Percentiles rank a stretch among this genome's conserved stretches.
phyloP scores from a whole-genome alignment of 2,113 vertebrate species.

The Meriones unguiculatus region DNA sequence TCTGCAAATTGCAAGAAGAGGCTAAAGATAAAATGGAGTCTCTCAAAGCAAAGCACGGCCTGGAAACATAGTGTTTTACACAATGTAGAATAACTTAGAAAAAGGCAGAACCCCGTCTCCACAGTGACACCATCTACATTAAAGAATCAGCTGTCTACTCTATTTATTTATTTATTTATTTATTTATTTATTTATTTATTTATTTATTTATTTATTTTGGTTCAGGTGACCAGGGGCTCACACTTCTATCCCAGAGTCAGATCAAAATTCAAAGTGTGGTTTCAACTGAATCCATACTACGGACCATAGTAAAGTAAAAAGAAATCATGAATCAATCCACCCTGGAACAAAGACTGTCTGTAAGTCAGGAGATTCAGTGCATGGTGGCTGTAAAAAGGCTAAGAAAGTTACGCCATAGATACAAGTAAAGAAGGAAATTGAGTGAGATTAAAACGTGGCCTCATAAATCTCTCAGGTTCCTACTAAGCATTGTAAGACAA shows the following conservation, averaged over 20 bases:
- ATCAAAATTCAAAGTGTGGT: neutral
- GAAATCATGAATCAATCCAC: neutral
- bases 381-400: no score
- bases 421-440: neutral
- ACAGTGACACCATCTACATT: neutral
- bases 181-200: no score
- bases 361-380: neutral
- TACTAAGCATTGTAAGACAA: neutral
- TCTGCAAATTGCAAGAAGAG: neutral
- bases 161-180: no score
- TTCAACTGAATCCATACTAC: neutral
- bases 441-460: neutral
- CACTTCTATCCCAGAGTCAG: neutral
- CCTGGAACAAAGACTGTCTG: neutral
- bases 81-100: neutral
- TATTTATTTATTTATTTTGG: no score
- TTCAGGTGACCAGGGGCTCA: no score
- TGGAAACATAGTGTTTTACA: neutral
- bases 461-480: neutral
- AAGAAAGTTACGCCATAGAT: neutral
- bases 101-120: neutral
- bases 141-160: neutral
- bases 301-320: neutral
- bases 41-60: neutral
- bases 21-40: neutral